These are phyloP conservation scores for Caloenas nicobarica DNA, from an alignment of 2,113 vertebrate species.

Conservation along the genomic window DNA sequence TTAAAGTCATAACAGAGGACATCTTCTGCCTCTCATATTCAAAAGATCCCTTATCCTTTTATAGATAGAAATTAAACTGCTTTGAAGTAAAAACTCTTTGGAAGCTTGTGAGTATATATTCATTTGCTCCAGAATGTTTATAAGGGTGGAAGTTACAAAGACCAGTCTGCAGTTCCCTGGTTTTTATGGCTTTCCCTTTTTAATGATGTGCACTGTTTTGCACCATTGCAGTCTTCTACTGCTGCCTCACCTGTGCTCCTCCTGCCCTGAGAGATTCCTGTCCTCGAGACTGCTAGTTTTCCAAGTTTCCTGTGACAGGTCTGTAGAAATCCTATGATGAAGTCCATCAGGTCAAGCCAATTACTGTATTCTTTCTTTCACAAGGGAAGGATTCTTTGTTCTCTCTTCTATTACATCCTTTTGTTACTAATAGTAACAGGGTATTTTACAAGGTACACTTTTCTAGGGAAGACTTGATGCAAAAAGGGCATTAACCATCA, in stretches of 20 bases:
- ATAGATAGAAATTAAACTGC: background rate
- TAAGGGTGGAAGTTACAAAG: background rate
- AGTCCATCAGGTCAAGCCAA: background rate
- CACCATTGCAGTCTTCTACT: background rate
- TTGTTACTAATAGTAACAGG: background rate
- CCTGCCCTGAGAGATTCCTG: background rate
- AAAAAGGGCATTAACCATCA: background rate
- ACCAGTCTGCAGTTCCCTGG: background rate
- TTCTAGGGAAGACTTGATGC: background rate
- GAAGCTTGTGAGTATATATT: background rate
- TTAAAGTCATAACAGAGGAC: background rate
- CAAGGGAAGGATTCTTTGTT: background rate
- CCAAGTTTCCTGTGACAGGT: background rate
- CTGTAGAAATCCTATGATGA: background rate
- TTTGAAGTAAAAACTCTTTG: background rate
- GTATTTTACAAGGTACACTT: background rate
- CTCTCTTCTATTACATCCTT: background rate
- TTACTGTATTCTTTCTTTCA: background rate
- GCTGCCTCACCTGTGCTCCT: background rate
- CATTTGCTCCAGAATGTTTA: background rate
- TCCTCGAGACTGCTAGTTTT: background rate
- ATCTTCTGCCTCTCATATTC: background rate
- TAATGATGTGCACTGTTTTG: background rate
- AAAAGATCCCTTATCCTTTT: background rate
- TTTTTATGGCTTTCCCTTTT: background rate